These are phyloP conservation scores for Cisticola juncidis DNA, from an alignment of 2,113 vertebrate species.

Conservation along the genomic window DNA sequence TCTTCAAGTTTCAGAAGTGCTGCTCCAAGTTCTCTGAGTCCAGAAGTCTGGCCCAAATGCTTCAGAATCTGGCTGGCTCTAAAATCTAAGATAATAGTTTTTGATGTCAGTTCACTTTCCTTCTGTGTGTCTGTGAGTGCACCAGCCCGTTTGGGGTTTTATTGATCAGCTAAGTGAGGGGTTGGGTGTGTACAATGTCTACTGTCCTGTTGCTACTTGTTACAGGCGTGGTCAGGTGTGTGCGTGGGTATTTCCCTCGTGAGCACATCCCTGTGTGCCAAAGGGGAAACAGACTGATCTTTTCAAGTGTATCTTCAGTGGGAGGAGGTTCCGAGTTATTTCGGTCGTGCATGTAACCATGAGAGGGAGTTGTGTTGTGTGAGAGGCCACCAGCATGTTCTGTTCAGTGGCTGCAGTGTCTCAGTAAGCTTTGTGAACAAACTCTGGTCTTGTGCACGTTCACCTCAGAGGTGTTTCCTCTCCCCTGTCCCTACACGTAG, in stretches of 20 bases:
- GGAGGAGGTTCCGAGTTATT: neutral
- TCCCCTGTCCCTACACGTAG: constrained; percentile 21
- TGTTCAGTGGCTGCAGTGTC: neutral
- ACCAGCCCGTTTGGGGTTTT: neutral
- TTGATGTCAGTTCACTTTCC: neutral
- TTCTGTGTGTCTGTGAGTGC: neutral
- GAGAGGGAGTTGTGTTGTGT: neutral
- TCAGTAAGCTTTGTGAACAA: constrained; percentile 7
- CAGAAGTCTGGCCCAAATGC: neutral
- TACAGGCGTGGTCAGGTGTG: neutral
- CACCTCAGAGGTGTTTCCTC: neutral
- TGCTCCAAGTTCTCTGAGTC: neutral
- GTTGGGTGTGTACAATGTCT: neutral
- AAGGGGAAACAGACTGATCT: neutral
- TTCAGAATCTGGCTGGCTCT: neutral
- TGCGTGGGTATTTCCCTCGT: neutral
- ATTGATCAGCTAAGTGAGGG: neutral
- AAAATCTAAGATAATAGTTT: neutral
- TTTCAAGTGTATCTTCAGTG: neutral
- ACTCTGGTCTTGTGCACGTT: neutral
- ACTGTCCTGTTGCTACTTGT: neutral
- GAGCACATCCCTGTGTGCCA: neutral
- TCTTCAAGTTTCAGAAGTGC: neutral
- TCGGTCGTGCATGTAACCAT: constrained; percentile 4
- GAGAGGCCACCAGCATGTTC: neutral